A percentile compares a stretch with the other conserved stretches of the same genome.
These are phyloP conservation scores for Emydoidea blandingii DNA, from an alignment of 2,797 vertebrate genomes.

Conservation along the genomic window DNA sequence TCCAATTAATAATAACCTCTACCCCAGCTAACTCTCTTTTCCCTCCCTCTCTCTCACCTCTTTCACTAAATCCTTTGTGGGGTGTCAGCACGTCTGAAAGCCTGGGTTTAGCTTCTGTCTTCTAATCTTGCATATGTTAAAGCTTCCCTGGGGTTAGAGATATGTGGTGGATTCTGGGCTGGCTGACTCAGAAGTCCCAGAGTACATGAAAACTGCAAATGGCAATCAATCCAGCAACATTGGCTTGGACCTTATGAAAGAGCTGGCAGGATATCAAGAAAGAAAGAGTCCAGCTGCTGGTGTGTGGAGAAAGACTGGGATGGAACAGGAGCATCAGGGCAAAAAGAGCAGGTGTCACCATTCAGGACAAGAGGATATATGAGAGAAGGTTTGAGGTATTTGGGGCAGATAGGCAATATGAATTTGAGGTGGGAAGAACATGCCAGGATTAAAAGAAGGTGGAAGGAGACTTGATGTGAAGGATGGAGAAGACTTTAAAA, in stretches of 20 bases:
- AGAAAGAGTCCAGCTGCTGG: neutral
- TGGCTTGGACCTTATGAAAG: neutral
- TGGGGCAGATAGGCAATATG: neutral
- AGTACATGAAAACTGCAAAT: neutral
- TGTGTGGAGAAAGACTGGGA: neutral
- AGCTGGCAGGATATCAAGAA: neutral
- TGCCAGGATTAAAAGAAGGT: neutral
- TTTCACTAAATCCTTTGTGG: neutral
- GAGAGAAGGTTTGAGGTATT: neutral
- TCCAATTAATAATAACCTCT: slow-evolving; percentile 62
- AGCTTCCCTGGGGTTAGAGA: neutral
- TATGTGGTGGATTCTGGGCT: neutral
- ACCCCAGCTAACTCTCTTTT: slow-evolving; percentile 37
- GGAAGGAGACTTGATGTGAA: neutral
- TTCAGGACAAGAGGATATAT: neutral
- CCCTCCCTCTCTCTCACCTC: neutral
- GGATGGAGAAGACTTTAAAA: neutral
- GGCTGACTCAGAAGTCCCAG: neutral
- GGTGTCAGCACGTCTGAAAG: neutral
- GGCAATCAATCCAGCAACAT: neutral
- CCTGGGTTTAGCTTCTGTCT: neutral
- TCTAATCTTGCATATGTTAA: neutral
- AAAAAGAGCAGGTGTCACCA: neutral
- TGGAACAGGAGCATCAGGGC: neutral
- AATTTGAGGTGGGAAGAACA: neutral